Percentiles rank a stretch among this genome's conserved stretches.
Evolutionary conservation across 2,113 vertebrate genomes (phyloP).

Genomic region (Silurus asotus): DNA sequence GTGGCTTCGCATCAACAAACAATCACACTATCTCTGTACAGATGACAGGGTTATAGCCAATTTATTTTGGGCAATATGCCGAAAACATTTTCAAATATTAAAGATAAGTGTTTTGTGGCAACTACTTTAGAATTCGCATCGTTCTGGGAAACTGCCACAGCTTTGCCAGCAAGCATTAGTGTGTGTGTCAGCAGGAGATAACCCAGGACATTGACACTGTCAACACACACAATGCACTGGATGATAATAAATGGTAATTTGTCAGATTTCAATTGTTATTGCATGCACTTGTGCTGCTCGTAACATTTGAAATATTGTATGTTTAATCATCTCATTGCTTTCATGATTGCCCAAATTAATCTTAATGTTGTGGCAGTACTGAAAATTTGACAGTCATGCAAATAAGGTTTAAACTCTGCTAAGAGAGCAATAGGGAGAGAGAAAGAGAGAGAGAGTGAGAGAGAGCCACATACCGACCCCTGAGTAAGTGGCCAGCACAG

Average conservation of each 20-base stretch:
- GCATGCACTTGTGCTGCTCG: neutral
- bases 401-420: neutral
- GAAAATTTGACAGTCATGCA: neutral
- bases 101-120: neutral
- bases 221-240: neutral
- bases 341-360: slow-evolving; percentile 13
- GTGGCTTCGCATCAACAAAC: neutral
- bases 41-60: neutral
- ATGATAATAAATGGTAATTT: slow-evolving; percentile 1
- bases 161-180: neutral
- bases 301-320: slow-evolving; percentile 12
- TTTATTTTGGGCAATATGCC: neutral
- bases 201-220: neutral
- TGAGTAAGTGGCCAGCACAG: slow-evolving; percentile 25
- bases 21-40: neutral
- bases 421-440: too few relatives aligned
- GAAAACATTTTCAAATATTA: slow-evolving; percentile 11
- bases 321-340: neutral
- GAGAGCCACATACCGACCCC: neutral
- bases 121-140: slow-evolving; percentile 2
- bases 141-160: neutral
- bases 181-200: neutral
- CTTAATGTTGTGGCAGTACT: neutral
- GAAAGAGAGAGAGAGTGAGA: slow-evolving; percentile 5
- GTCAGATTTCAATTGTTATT: neutral